Base-by-base conservation (phyloP, 1,140 invertebrate genomes). In the Drosophila azteca region DNA sequence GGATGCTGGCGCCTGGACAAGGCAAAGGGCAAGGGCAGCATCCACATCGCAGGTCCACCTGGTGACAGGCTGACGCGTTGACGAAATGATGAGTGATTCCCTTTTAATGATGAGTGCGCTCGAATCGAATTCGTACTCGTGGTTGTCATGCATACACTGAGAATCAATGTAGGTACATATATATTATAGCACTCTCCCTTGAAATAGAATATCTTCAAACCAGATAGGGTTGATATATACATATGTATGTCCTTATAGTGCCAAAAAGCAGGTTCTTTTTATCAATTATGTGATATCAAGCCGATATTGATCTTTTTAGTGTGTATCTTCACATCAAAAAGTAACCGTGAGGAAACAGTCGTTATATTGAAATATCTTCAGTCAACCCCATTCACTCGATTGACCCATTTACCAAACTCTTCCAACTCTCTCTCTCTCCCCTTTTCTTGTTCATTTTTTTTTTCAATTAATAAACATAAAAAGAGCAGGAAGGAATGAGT, bases 381-480 rank as follows among this genome's bases (percentile, higher is more conserved):
- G 46, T 43, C 9, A 51, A 46, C 9, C 26, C 9, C 26, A 15
- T 26, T 29, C 51, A 15, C 50, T 59, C 46, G 17, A 41, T 60
- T 81, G 74, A 77, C 81, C 81, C 46, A 85, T 51, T 81, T 85
- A 53, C 35, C n/a, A 44, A 22, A 9, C 49, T 59, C 20, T 29
- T 22, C 26, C 22, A 6, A 48, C 24, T 15, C 8, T 15, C 9
- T 2, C 2, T 17, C n/a, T 39, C 26, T 55, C 43, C 48, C 55
- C 62, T 63, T 74, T 63, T 79, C 55, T 73, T 49, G 9, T 35
- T 11, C 52, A 45, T 49, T 63, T 44, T 65, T 24, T 24, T 26
- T 74, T 69, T 62, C 58, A 72, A 85, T 84, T 85, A 73, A 68
- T 59, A 68, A 67, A 67, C 62, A 72, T 58, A 62, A 72, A 80